A percentile compares a stretch with the other conserved stretches of the same genome.
Conservation (phyloP, 2,797 vertebrate genomes). For the Enteromius unitaeniatus region DNA sequence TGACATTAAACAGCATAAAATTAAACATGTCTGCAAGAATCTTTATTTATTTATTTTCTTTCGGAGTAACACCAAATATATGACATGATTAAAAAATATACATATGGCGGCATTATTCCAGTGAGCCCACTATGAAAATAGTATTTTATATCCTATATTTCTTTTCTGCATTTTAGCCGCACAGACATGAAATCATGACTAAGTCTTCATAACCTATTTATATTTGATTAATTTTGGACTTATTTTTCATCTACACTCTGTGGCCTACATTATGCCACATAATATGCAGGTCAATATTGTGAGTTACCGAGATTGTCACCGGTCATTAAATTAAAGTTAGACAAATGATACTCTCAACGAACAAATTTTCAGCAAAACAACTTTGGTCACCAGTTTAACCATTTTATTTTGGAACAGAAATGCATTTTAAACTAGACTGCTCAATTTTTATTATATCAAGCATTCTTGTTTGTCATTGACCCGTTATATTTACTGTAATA, state of each 20-base stretch:
- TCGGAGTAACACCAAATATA: not conserved
- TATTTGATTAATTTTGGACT: constrained; percentile 3
- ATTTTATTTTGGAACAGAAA: not conserved
- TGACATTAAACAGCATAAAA: constrained; percentile 25
- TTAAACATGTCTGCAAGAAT: constrained; percentile 13
- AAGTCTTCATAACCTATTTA: constrained; percentile 15
- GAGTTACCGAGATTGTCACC: constrained; percentile 39
- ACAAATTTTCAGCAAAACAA: constrained; percentile 65
- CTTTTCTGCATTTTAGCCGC: not conserved
- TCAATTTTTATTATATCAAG: not conserved
- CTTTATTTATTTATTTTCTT: not conserved
- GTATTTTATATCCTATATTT: too few species aligned
- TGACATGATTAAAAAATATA: not conserved
- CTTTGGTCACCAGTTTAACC: constrained; percentile 3
- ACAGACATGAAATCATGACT: not conserved
- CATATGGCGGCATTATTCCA: not conserved
- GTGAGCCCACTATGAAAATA: not conserved
- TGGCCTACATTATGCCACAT: constrained; percentile 19
- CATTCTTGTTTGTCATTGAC: not conserved
- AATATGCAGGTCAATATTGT: constrained; percentile 17
- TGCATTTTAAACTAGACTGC: not conserved
- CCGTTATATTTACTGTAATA: not conserved
- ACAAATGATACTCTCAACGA: constrained; percentile 69
- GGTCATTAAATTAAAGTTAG: constrained; percentile 70
- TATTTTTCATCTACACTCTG: constrained; percentile 23